Evolutionary conservation across 2,113 vertebrate species (phyloP).

Genomic region (Siphamia tubifer): DNA sequence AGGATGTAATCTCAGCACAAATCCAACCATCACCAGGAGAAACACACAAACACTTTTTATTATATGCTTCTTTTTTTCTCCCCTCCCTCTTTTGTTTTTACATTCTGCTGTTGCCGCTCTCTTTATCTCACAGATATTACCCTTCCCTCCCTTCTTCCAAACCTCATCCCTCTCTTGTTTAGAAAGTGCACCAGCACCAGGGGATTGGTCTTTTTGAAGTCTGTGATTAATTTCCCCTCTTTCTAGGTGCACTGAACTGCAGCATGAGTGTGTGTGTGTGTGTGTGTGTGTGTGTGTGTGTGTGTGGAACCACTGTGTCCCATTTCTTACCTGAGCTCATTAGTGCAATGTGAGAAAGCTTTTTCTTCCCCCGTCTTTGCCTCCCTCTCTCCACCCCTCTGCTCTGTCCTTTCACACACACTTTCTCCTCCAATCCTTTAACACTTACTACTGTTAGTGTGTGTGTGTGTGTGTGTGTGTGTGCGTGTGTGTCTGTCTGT

Average conservation of each 20-base stretch:
- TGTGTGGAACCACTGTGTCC: constrained; percentile 52
- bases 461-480: constrained; percentile 13
- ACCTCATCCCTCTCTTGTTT: constrained; percentile 41
- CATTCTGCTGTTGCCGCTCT: constrained; percentile 11
- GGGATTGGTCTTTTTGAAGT: constrained; percentile 72
- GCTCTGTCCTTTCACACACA: constrained; percentile 8
- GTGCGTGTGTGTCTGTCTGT: constrained; percentile 12
- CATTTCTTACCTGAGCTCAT: constrained; percentile 74
- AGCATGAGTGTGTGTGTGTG: constrained; percentile 24
- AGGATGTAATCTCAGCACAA: constrained; percentile 64
- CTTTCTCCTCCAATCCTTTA: constrained; percentile 9
- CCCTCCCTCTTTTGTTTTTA: background rate
- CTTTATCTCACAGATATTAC: constrained; percentile 30
- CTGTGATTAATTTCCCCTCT: constrained; percentile 73
- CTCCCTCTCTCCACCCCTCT: constrained; percentile 16
- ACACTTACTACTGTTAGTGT: background rate
- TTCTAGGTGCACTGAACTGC: constrained; percentile 63
- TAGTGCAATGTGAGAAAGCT: constrained; percentile 56
- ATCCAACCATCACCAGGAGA: constrained; percentile 55
- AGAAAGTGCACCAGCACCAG: constrained; percentile 41
- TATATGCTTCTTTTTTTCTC: no score
- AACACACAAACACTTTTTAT: constrained; percentile 32
- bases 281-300: constrained; percentile 22
- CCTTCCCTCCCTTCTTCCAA: background rate
- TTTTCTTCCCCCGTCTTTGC: constrained; percentile 9